Evolutionary conservation across 92 coral and sea anemone genomes (phyloP).

Genomic region (Phymanthus crucifer): DNA sequence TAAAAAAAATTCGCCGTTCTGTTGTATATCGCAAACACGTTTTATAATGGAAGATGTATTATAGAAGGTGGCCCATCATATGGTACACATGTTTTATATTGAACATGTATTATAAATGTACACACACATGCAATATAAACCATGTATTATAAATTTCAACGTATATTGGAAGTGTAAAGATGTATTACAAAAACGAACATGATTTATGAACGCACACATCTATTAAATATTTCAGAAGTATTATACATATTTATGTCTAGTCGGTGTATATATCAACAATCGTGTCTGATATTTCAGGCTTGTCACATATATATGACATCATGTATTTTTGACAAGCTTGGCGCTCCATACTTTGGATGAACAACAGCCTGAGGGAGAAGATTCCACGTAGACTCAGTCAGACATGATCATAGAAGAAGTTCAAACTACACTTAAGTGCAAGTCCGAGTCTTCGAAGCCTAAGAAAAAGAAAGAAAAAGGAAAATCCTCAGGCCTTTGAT

Average conservation of each 20-base stretch:
- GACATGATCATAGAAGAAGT: too few species aligned
- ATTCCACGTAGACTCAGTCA: too few species aligned
- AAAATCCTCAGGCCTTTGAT: too few species aligned
- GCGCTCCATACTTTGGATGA: constrained; percentile 54
- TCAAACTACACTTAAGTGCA: too few species aligned
- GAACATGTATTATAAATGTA: neutral
- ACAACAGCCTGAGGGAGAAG: too few species aligned
- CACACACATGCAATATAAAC: neutral
- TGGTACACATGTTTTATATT: neutral
- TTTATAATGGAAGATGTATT: neutral
- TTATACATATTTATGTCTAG: neutral
- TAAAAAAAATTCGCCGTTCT: neutral
- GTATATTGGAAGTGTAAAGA: too few species aligned
- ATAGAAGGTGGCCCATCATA: neutral
- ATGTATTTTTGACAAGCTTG: too few species aligned
- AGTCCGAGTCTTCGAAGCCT: too few species aligned
- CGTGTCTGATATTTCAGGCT: neutral
- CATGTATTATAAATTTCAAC: neutral
- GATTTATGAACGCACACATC: neutral
- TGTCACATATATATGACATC: neutral
- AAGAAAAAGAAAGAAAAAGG: too few species aligned
- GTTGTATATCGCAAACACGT: neutral
- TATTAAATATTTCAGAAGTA: neutral
- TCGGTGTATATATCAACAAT: neutral
- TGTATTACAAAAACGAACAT: neutral